A percentile compares a stretch with the other conserved stretches of the same genome.
Conservation (phyloP, 2,113 vertebrate genomes). For the Anhinga rufa region DNA sequence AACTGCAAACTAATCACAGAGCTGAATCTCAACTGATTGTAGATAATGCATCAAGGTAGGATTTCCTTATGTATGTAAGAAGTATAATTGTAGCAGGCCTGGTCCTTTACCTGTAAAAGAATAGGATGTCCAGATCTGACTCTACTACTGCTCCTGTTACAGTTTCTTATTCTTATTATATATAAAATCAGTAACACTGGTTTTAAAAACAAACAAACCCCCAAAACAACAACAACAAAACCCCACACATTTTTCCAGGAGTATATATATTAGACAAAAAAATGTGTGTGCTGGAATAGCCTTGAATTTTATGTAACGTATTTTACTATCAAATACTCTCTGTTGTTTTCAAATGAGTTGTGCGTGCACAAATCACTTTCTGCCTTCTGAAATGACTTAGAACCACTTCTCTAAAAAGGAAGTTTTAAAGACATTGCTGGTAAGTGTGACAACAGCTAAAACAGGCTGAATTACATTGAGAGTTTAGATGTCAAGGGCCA, state of each 20-base stretch:
- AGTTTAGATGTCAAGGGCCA: neutral
- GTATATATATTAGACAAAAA: neutral
- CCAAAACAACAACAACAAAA: neutral
- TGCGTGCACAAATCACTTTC: neutral
- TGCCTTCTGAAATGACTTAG: neutral
- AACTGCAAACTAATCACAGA: constrained; percentile 83
- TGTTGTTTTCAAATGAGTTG: neutral
- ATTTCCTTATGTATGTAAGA: neutral
- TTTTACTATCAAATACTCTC: neutral
- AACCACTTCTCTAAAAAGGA: neutral
- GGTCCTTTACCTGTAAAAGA: neutral
- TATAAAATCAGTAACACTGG: neutral
- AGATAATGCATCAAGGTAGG: constrained; percentile 78
- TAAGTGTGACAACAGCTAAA: neutral
- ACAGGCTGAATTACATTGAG: neutral
- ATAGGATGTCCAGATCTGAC: neutral
- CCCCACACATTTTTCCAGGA: neutral
- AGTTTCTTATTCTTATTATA: neutral
- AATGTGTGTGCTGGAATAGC: neutral
- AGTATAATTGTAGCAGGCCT: neutral
- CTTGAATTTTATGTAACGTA: neutral
- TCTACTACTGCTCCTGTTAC: neutral
- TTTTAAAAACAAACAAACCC: neutral
- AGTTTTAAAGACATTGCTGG: neutral
- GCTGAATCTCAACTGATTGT: constrained; percentile 83